These are phyloP conservation scores for Drosophila kurseongensis DNA, from an alignment of 1,140 invertebrate species.

Conservation along the genomic window DNA sequence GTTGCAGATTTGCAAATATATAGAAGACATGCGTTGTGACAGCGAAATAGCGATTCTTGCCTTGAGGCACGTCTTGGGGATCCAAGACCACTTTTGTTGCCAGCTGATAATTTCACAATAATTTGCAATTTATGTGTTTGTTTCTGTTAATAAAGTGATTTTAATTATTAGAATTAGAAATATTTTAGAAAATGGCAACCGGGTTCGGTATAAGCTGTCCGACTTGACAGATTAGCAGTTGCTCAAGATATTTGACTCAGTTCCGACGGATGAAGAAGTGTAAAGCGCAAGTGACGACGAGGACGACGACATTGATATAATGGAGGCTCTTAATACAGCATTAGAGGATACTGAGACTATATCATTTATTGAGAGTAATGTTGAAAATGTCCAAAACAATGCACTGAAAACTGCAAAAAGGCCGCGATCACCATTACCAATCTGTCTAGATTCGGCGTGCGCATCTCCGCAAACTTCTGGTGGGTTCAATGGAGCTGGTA, in stretches of 20 bases:
- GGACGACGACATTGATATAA: too few species aligned
- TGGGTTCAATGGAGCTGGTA: not conserved
- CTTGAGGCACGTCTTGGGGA: not conserved
- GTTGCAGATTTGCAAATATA: not conserved
- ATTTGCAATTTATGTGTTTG: slow-evolving; percentile 2
- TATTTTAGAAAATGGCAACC: not conserved
- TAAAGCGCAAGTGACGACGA: too few species aligned
- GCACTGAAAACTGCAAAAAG: too few species aligned
- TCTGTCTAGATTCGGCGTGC: not conserved
- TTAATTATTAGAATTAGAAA: too few species aligned
- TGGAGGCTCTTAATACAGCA: too few species aligned
- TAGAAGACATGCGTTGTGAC: too few species aligned
- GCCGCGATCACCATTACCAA: too few species aligned
- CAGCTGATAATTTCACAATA: slow-evolving; percentile 3
- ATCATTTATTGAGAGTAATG: too few species aligned
- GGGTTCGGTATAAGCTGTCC: not conserved
- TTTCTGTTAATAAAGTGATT: too few species aligned
- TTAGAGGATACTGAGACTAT: too few species aligned
- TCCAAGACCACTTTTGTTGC: not conserved
- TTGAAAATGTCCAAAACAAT: too few species aligned
- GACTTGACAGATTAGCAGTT: slow-evolving; percentile 3
- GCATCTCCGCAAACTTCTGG: slow-evolving; percentile 3
- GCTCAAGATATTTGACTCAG: slow-evolving; percentile 11
- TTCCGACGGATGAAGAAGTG: slow-evolving; percentile 10
- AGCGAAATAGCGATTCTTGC: slow-evolving; percentile 12